phyloP scores from a whole-genome alignment of 2,113 vertebrate genomes.

The Lanius ludovicianus region DNA sequence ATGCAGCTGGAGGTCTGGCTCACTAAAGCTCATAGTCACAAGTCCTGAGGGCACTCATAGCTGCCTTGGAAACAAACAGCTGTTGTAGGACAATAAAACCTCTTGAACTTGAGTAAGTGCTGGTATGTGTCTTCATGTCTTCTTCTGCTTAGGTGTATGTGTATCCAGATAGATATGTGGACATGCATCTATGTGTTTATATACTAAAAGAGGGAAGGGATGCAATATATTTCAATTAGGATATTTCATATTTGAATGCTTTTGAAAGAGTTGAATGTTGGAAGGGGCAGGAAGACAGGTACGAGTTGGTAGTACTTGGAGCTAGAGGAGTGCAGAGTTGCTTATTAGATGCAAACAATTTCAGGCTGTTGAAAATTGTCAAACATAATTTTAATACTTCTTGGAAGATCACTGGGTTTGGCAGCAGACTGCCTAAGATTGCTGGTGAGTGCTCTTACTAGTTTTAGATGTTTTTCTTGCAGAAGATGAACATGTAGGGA shows the following conservation, averaged over 20 bases:
- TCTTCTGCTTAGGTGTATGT: not conserved
- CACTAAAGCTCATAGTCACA: not conserved
- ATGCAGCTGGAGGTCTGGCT: not conserved
- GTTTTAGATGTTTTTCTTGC: not conserved
- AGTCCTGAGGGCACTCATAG: not conserved
- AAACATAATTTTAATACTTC: not conserved
- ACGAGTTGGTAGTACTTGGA: not conserved
- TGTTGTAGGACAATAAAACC: not conserved
- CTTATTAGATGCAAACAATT: not conserved
- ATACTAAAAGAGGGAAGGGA: not conserved
- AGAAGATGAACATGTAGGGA: not conserved
- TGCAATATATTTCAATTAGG: not conserved
- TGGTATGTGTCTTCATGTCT: not conserved
- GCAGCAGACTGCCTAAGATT: not conserved
- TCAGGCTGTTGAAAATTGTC: not conserved
- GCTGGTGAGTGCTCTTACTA: not conserved
- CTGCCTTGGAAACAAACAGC: not conserved
- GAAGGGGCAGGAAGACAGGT: not conserved
- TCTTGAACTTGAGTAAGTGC: not conserved
- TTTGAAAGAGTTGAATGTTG: not conserved
- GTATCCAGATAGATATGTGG: not conserved
- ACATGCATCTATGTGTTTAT: not conserved
- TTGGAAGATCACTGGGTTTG: not conserved
- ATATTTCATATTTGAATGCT: not conserved
- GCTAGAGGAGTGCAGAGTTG: not conserved